Evolutionary conservation across 2,113 vertebrate genomes (phyloP), one percentile per base, ranked within the genome.

Genomic region (Passer domesticus): DNA sequence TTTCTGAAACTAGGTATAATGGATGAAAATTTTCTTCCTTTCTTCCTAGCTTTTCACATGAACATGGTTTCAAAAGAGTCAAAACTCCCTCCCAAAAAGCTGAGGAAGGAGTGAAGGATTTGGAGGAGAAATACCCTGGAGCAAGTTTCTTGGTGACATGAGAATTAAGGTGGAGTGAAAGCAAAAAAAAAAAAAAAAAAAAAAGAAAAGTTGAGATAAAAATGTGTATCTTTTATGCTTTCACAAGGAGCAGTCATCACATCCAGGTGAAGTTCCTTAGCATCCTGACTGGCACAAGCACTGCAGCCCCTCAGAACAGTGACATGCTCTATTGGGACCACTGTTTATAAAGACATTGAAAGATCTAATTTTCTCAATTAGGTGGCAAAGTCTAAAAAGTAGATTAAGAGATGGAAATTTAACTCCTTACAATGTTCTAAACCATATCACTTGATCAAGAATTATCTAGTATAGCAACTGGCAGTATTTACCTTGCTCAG

Each of bases 401-500:
- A 37, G 11, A 59, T 62, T 33, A 77, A 25, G 43, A 92, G 23
- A 50, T 3, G 11, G 31, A 76, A 74, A 80, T 56, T 13, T 73
- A 86, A 73, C 33, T 77, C 46, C 30, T 74, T 66, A 58, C 62
- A n/a, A 80, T 67, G 19, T 43, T 70, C 19, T 55, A 59, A 92
- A 83, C 28, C 14, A 1, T 28, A 86, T 19, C 23, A 75, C 7
- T 21, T 52, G 39, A 81, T 83, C 16, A 70, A 39, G 47, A 89
- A 59, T 70, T 91, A 50, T 73, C 21, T 43, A 75, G 12, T n/a
- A 67, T 13, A 86, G 50, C 73, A 84, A 69, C 7, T 27, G 39
- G 25, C 49, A 95, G 60, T 58, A 84, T 93, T 98, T 98, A 98
- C 98, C 98, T 98, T 98, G 96, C 98, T 98, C 93, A 98, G 88